Base-by-base conservation (phyloP, 2,888 invertebrate species). In the Cheilosia urbana region DNA sequence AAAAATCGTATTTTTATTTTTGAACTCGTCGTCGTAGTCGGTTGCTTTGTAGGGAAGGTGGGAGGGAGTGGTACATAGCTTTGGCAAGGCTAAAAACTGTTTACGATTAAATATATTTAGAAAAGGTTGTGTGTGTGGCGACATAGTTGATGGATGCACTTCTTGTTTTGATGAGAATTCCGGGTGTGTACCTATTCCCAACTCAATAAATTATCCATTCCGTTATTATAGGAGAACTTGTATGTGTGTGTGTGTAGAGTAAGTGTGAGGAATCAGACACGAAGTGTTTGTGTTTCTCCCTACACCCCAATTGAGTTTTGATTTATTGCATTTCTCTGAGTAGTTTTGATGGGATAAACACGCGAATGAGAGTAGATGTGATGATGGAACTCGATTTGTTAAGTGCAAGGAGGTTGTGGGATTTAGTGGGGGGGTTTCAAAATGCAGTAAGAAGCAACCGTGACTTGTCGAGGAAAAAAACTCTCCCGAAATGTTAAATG, bases 151-250 rank as follows among this genome's bases (percentile, higher is more conserved):
- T 81, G 58, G 57, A 81, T 81, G 81, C 63, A 69, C 63, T 81
- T 81, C 51, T 51, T 51, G 81, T 76, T 81, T 81, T 81, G 81
- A 81, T 81, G 76, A 63, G 69, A 76, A 65, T 51, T 68, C 69
- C 15, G 24, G 15, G 6, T 15, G 13, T 27, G 24, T 27, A 51
- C 24, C 15, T 24, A 27, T 24, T 13, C 17, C 17, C 7, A 24
- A 42, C 51, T 72, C 21, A 24, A 40, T 27, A 53, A 51, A n/a
- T 24, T 66, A 24, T 51, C 24, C 24, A 40, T n/a, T 66, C n/a
- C 5, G 11, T 2, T 5, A 9, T 30, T 9, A 30, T 1, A 30
- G 9, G 1, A 2, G n/a, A 27, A 21, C 3, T 15, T 6, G n/a
- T 47, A n/a, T 17, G n/a, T 37, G 7, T 7, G 4, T n/a, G 15